Evolutionary conservation across 2,113 vertebrate species (phyloP).

Genomic region (Triplophysa tibetana): DNA sequence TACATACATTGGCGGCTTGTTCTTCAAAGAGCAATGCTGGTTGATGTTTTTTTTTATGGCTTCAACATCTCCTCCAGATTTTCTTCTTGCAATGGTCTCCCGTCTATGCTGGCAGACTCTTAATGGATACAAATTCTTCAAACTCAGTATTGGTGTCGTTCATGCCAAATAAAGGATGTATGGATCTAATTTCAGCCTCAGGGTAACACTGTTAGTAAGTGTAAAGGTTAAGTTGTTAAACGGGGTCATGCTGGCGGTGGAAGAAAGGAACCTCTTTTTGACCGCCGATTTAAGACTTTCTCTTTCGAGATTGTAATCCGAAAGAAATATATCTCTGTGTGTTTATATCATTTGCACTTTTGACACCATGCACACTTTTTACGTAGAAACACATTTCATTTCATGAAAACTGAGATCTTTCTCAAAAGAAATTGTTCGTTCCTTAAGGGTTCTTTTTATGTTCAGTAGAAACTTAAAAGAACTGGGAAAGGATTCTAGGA

Average conservation of each 20-base stretch:
- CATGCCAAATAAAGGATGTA: slow-evolving; percentile 26
- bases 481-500: not conserved
- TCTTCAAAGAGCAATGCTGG: not conserved
- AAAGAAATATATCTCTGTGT: not conserved
- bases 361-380: not conserved
- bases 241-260: slow-evolving; percentile 5
- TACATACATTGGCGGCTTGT: not conserved
- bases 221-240: slow-evolving; percentile 43
- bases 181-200: slow-evolving; percentile 39
- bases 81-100: slow-evolving; percentile 4
- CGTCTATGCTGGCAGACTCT: slow-evolving; percentile 19
- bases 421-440: not conserved
- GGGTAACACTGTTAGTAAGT: slow-evolving; percentile 33
- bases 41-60: not conserved
- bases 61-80: not conserved
- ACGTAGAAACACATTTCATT: not conserved
- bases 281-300: slow-evolving; percentile 4
- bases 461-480: too few species aligned
- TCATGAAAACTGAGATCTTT: not conserved
- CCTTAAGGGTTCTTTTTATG: too few species aligned
- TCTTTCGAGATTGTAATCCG: not conserved
- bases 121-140: slow-evolving; percentile 31
- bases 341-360: slow-evolving; percentile 3
- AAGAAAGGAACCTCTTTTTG: slow-evolving; percentile 28
- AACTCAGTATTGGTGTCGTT: slow-evolving; percentile 22